Percentiles rank a stretch among this genome's conserved stretches.
phyloP scores from a whole-genome alignment of 1,140 invertebrate genomes.

The Procambarus clarkii region DNA sequence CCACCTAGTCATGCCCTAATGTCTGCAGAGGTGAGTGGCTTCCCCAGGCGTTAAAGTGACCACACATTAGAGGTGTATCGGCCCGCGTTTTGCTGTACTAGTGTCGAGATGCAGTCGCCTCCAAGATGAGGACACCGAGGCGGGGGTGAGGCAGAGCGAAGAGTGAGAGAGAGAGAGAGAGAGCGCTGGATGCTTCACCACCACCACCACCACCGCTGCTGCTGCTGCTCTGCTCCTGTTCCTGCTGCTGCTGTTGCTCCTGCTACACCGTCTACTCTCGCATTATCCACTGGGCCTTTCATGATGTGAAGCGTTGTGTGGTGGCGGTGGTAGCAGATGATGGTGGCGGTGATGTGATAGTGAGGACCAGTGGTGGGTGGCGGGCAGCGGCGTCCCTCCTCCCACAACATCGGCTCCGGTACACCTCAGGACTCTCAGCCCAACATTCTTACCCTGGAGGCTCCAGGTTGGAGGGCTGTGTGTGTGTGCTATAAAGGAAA shows the following conservation, averaged over 20 bases:
- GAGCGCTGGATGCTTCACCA: conserved; percentile 57
- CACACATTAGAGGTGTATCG: conserved; percentile 8
- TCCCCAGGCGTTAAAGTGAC: conserved; percentile 32
- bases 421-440: conserved; percentile 30
- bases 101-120: conserved; percentile 33
- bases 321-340: conserved; percentile 27
- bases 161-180: conserved; percentile 38
- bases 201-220: conserved; percentile 52
- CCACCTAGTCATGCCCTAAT: conserved; percentile 64
- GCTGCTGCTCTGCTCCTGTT: conserved; percentile 48
- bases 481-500: conserved; percentile 31
- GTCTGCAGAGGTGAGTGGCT: conserved; percentile 65
- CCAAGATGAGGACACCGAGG: conserved; percentile 40
- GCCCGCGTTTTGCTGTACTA: conserved; percentile 16
- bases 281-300: background rate
- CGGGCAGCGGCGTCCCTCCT: conserved; percentile 17
- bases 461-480: conserved; percentile 5
- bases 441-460: conserved; percentile 29
- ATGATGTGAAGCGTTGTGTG: conserved; percentile 45
- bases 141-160: conserved; percentile 41
- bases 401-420: conserved; percentile 24
- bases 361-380: conserved; percentile 46
- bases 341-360: conserved; percentile 45
- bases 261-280: conserved; percentile 18
- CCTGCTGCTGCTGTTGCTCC: conserved; percentile 51